Evolutionary conservation across 2,113 vertebrate species (phyloP).

Genomic region (Semnornis frantzii): DNA sequence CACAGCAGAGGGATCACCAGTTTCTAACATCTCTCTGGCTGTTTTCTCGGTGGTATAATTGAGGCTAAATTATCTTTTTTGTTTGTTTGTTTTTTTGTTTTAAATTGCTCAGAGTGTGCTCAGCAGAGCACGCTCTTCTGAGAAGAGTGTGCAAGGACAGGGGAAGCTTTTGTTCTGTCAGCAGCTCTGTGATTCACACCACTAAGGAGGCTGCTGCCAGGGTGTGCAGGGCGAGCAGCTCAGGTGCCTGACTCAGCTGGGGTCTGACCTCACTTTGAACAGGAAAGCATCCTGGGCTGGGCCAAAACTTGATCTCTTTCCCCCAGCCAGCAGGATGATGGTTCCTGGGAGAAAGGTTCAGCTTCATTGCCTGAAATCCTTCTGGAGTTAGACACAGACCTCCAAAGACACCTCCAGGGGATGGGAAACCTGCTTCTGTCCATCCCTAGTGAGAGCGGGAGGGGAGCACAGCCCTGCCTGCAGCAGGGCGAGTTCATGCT

Average conservation of each 20-base stretch:
- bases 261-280: too few relatives aligned
- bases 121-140: not conserved
- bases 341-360: too few relatives aligned
- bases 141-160: not conserved
- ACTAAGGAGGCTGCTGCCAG: not conserved
- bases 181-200: not conserved
- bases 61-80: not conserved
- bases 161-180: not conserved
- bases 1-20: too few relatives aligned
- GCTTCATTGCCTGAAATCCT: too few relatives aligned
- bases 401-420: not conserved
- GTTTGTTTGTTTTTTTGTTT: not conserved
- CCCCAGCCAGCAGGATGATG: too few relatives aligned
- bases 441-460: not conserved
- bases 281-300: too few relatives aligned
- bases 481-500: not conserved
- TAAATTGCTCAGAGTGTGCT: not conserved
- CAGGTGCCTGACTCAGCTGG: not conserved
- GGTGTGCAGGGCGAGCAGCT: not conserved
- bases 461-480: rapidly evolving
- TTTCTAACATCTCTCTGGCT: not conserved
- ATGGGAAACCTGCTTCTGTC: not conserved
- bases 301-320: too few relatives aligned
- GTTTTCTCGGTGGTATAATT: not conserved
- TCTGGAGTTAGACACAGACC: not conserved